A percentile compares a stretch with the other conserved stretches of the same genome.
These are phyloP conservation scores for Orius insidiosus DNA, from an alignment of 1,140 invertebrate species.

Conservation along the genomic window DNA sequence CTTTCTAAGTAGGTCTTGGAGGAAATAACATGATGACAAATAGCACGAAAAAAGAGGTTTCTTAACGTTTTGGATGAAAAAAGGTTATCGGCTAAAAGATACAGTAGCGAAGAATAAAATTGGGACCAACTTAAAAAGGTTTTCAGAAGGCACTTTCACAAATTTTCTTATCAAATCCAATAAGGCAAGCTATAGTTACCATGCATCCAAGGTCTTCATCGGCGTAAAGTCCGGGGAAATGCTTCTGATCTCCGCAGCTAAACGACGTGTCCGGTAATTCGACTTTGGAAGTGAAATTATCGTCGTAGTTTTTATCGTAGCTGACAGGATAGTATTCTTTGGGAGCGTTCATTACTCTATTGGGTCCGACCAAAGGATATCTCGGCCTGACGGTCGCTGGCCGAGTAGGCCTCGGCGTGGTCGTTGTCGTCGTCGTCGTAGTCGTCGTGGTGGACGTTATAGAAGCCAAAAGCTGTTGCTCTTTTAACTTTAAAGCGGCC, in stretches of 20 bases:
- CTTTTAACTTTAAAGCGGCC: slow-evolving; percentile 45
- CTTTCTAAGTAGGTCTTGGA: no score
- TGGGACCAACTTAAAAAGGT: not conserved
- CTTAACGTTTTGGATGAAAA: not conserved
- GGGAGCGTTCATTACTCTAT: slow-evolving; percentile 75
- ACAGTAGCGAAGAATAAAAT: not conserved
- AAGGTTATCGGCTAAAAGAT: not conserved
- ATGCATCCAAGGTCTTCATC: slow-evolving; percentile 82
- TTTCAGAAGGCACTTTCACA: not conserved
- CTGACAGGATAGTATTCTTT: slow-evolving; percentile 71
- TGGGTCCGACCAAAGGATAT: slow-evolving; percentile 25
- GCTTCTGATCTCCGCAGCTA: slow-evolving; percentile 73
- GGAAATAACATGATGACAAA: not conserved
- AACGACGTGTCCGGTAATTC: slow-evolving; percentile 73
- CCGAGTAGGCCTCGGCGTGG: slow-evolving; percentile 18
- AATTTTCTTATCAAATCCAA: no score
- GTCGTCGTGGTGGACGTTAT: slow-evolving; percentile 19
- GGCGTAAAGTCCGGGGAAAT: slow-evolving; percentile 75
- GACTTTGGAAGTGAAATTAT: slow-evolving; percentile 65
- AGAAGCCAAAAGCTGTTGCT: slow-evolving; percentile 28
- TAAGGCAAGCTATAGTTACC: slow-evolving; percentile 36
- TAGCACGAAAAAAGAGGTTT: no score
- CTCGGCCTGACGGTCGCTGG: slow-evolving; percentile 22
- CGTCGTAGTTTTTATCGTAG: slow-evolving; percentile 74
- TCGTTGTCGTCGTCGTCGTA: slow-evolving; percentile 28